These are phyloP conservation scores for Rhabdophis nuchalis DNA, from an alignment of 2,797 vertebrate genomes.

Conservation along the genomic window DNA sequence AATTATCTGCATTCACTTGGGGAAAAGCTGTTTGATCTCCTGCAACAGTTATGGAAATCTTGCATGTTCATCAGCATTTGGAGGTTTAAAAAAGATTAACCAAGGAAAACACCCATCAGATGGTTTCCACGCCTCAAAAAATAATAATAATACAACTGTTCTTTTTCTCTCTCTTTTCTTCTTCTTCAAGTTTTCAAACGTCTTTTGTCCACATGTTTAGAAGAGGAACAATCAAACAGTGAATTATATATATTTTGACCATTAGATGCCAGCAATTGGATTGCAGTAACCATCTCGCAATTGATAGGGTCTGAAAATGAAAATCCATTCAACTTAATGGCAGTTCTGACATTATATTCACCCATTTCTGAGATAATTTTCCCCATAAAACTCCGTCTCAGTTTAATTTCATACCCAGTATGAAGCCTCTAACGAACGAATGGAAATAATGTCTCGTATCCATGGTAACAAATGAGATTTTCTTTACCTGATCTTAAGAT, in stretches of 20 bases:
- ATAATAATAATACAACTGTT: conserved; percentile 18
- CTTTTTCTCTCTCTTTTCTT: background rate
- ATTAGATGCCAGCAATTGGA: conserved; percentile 23
- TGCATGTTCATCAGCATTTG: background rate
- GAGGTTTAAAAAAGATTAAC: background rate
- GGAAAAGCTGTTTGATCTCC: background rate
- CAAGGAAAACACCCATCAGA: background rate
- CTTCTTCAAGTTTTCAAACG: conserved; percentile 27
- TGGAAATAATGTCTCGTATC: conserved; percentile 62
- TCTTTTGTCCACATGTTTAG: conserved; percentile 33
- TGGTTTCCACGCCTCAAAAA: conserved; percentile 24
- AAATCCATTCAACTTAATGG: conserved; percentile 48
- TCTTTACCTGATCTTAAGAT: conserved; percentile 60
- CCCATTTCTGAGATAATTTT: conserved; percentile 45
- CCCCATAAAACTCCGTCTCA: conserved; percentile 49
- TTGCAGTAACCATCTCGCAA: conserved; percentile 21
- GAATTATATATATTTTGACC: conserved; percentile 30
- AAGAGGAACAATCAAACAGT: conserved; percentile 22
- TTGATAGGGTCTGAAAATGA: conserved; percentile 46
- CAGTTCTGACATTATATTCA: conserved; percentile 41
- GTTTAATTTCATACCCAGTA: conserved; percentile 63
- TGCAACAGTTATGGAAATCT: background rate
- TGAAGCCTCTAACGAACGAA: conserved; percentile 61
- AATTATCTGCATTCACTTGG: background rate
- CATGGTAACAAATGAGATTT: conserved; percentile 65